Base-by-base conservation (phyloP, 2,888 invertebrate genomes). In the Exephanes ischioxanthus region DNA sequence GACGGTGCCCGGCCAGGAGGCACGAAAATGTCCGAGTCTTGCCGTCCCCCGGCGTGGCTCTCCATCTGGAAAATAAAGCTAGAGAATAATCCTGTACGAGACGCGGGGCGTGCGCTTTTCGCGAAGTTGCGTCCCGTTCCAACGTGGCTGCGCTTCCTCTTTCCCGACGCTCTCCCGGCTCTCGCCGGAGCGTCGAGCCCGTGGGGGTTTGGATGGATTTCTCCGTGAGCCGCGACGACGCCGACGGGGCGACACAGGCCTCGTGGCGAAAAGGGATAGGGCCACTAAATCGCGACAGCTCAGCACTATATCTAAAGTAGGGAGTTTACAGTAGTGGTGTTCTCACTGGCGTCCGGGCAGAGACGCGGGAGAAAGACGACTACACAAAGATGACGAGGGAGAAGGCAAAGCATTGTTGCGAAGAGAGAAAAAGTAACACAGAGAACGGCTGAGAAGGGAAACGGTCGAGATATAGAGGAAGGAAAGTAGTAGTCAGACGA, bases 281-380 rank as follows among this genome's bases (percentile, higher is more conserved):
- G 75, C 78, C 80, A 83, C 80, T 88, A 88, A 89, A 89, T 88
- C 85, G 87, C 88, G 86, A 87, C 87, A 87, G 87, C 84, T 89
- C 89, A 83, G 88, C 88, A 83, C 53, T 66, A 41, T 67, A 22
- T 16, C 37, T 53, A 53, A 53, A 77, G 76, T 67, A 55, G 22
- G 16, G 11, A 55, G 26, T 55, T 78, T 75, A 85, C 80, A 75
- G 76, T 22, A 37, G 66, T 16, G 63, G 63, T 51, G 48, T 41
- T 26, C 11, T 58, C 45, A 55, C 19, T 4, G 22, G 75, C 63
- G 63, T 51, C 58, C 58, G 37, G 61, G 63, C 11, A 48, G 26
- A 26, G 26, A 26, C 22, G 11, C 30, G 41, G 37, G 85, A 82
- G 80, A 51, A 63, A 83, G 75, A 68, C 71, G 70, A 80, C 80